Evolutionary conservation across 1,140 invertebrate genomes (phyloP).

Genomic region (Halyomorpha halys): DNA sequence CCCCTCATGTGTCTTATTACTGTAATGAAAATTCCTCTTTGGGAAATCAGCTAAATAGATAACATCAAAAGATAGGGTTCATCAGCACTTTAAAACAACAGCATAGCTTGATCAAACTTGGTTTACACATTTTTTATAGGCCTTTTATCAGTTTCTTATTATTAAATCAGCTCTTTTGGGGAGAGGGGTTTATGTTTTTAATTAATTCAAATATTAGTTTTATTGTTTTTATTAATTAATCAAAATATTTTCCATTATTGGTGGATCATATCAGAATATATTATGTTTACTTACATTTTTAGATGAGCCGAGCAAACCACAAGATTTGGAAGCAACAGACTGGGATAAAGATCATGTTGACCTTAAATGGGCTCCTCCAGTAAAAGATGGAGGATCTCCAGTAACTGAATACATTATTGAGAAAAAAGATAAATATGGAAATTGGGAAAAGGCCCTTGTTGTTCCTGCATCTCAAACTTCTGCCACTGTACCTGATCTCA

Average conservation of each 20-base stretch:
- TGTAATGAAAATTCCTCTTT: too few relatives aligned
- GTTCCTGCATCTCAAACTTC: constrained; percentile 68
- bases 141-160: too few relatives aligned
- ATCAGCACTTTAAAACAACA: too few relatives aligned
- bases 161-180: too few relatives aligned
- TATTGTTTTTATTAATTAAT: neutral
- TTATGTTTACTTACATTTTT: constrained; percentile 31
- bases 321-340: constrained; percentile 80
- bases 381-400: constrained; percentile 73
- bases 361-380: constrained; percentile 72
- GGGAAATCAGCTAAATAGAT: too few relatives aligned
- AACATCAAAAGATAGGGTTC: too few relatives aligned
- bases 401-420: constrained; percentile 79
- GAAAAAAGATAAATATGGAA: constrained; percentile 84
- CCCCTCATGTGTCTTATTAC: too few relatives aligned
- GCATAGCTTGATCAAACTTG: too few relatives aligned
- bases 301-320: constrained; percentile 87
- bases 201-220: neutral
- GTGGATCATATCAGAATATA: constrained; percentile 9
- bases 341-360: constrained; percentile 94
- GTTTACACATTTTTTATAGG: too few relatives aligned
- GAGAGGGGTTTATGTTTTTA: too few relatives aligned
- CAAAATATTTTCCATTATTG: too few relatives aligned
- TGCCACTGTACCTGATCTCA: constrained; percentile 77
- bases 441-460: constrained; percentile 86